Evolutionary conservation across 2,888 invertebrate genomes (phyloP).

Genomic region (Melanotus villosus): DNA sequence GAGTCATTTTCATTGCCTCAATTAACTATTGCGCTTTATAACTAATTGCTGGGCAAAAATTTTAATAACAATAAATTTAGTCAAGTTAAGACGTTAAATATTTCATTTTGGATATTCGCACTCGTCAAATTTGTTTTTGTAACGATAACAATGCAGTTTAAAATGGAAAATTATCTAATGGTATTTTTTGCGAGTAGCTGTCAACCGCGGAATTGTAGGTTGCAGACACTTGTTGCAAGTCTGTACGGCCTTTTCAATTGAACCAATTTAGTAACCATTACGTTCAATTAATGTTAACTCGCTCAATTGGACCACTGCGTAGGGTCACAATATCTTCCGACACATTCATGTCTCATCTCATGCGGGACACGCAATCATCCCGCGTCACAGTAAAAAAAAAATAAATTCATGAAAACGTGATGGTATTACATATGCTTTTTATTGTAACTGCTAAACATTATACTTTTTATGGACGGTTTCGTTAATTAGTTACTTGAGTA

Average conservation of each 20-base stretch:
- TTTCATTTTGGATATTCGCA: too few species aligned
- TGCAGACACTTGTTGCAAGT: constrained; percentile 63
- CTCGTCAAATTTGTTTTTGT: too few species aligned
- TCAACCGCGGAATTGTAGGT: constrained; percentile 38
- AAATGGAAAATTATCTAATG: too few species aligned
- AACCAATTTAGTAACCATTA: constrained; percentile 68
- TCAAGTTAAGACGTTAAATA: too few species aligned
- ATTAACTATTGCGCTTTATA: too few species aligned
- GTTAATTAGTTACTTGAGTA: too few species aligned
- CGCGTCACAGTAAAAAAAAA: constrained; percentile 43
- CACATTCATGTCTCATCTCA: constrained; percentile 57
- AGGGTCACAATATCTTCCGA: constrained; percentile 65
- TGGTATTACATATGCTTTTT: constrained; percentile 32
- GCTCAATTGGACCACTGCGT: constrained; percentile 66
- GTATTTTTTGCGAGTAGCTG: background rate
- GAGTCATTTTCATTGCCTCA: too few species aligned
- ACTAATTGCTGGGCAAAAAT: too few species aligned
- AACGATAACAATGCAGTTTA: too few species aligned
- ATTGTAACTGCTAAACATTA: constrained; percentile 12
- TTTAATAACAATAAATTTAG: too few species aligned
- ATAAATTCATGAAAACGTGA: constrained; percentile 43
- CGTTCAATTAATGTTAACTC: constrained; percentile 69
- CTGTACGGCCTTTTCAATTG: constrained; percentile 66
- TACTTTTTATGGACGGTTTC: background rate
- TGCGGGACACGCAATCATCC: constrained; percentile 66